Evolutionary conservation across 2,797 vertebrate species (phyloP).

Genomic region (Schizothorax lantsangensis): DNA sequence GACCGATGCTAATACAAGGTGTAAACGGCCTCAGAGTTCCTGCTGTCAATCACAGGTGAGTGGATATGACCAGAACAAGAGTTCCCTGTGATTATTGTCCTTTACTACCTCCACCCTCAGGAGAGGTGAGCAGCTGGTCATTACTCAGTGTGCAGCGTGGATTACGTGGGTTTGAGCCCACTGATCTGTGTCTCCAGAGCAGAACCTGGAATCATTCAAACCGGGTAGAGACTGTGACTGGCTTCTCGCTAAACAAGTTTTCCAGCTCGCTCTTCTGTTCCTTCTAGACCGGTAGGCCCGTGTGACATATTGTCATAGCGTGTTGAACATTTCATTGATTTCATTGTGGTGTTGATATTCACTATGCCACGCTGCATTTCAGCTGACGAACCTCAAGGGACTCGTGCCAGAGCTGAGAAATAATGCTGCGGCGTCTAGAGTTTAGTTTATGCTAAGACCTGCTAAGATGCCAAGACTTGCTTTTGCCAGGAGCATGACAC

Average conservation of each 20-base stretch:
- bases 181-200: constrained; percentile 45
- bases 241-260: constrained; percentile 6
- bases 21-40: neutral
- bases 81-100: constrained; percentile 33
- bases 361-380: constrained; percentile 21
- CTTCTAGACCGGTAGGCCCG: constrained; percentile 5
- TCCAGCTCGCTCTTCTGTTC: neutral
- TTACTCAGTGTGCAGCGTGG: neutral
- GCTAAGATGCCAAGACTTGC: neutral
- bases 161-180: constrained; percentile 24
- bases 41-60: neutral
- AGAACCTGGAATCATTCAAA: constrained; percentile 44
- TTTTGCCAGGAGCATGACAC: neutral
- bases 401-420: constrained; percentile 22
- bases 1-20: constrained; percentile 1
- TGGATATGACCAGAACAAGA: constrained; percentile 1
- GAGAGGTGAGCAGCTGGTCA: constrained; percentile 29
- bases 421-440: constrained; percentile 33
- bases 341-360: constrained; percentile 44
- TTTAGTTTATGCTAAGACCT: constrained; percentile 42
- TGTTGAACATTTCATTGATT: constrained; percentile 58
- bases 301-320: constrained; percentile 22
- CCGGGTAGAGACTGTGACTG: constrained; percentile 12
- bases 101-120: constrained; percentile 4
- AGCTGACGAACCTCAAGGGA: constrained; percentile 34